Conservation (phyloP, 2,888 invertebrate genomes). For the Sinohyriopsis cumingii region DNA sequence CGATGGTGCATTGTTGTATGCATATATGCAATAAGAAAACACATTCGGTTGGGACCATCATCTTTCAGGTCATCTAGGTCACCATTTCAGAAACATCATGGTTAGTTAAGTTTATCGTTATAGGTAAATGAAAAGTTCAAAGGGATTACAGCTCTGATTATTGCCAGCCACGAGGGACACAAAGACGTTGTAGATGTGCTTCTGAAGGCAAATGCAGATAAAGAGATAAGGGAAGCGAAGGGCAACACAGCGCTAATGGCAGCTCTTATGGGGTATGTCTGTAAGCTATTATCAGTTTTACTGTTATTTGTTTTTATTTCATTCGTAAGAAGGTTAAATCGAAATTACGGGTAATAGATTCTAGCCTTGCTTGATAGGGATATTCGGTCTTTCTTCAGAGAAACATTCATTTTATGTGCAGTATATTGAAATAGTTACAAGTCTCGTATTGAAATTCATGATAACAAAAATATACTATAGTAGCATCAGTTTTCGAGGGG, state of each 20-base stretch:
- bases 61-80: too few relatives aligned
- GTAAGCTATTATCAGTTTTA: not conserved
- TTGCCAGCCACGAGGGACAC: conserved; percentile 47
- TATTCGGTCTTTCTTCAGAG: too few relatives aligned
- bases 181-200: conserved; percentile 34
- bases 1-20: too few relatives aligned
- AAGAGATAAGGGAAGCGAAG: conserved; percentile 28
- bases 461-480: too few relatives aligned
- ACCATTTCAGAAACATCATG: too few relatives aligned
- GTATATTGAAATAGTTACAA: not conserved
- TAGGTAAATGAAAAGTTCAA: conserved; percentile 43
- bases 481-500: too few relatives aligned
- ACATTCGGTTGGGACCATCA: too few relatives aligned
- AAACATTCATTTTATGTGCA: too few relatives aligned
- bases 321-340: not conserved
- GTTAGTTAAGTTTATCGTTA: not conserved
- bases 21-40: too few relatives aligned
- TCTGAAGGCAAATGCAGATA: conserved; percentile 34
- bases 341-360: too few relatives aligned
- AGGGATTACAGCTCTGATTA: conserved; percentile 45
- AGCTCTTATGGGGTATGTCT: conserved; percentile 42
- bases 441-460: too few relatives aligned
- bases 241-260: conserved; percentile 47
- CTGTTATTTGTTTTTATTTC: not conserved
- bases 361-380: too few relatives aligned